Base-by-base conservation (phyloP, 2,888 invertebrate genomes). In the Apotomis betuletana region DNA sequence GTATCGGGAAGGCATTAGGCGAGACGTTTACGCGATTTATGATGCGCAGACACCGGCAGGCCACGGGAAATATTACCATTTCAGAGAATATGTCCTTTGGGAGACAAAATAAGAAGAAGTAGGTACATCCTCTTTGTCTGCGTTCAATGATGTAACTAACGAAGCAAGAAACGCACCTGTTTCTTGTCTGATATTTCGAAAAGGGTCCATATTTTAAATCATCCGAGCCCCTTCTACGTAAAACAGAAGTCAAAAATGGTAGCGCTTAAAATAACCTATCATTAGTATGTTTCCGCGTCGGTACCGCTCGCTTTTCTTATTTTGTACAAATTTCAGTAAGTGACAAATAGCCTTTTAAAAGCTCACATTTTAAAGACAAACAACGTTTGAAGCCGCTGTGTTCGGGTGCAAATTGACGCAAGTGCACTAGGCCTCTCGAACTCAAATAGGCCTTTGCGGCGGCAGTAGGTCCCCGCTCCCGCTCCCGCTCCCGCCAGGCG, bases 1-100 rank as follows among this genome's bases (percentile, higher is more conserved):
- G 44, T 64, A 69, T 69, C 68, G 70, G 59, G 59, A 52, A 58
- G 64, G 64, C 64, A 64, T 46, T 70, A 70, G 54, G 44, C 70
- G 59, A 41, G 54, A 38, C 64, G 70, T 70, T 60, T 12, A 15
- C 49, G 55, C 59, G 70, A 70, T 70, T 70, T 70, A 70, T 61
- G 70, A 36, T 55, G 59, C 54, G 60, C 65, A 67, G 70, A 60
- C 70, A 55, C 60, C 46, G 62, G 70, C 52, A 36, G 6, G 36
- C 57, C 27, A 44, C 15, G 55, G n/a, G 27, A 49, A 41, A 63
- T 63, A 63, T 62, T 51, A 58, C 62, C 55, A 57, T 69, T 62
- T 57, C 64, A 41, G 41, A 41, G 27, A 27, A 27, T 27, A 27
- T 27, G 27, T 27, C 27, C 27, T 27, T 27, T 27, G 27, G 27